Conservation (phyloP, 2,113 vertebrate species). For the Eupsittula cactorum region DNA sequence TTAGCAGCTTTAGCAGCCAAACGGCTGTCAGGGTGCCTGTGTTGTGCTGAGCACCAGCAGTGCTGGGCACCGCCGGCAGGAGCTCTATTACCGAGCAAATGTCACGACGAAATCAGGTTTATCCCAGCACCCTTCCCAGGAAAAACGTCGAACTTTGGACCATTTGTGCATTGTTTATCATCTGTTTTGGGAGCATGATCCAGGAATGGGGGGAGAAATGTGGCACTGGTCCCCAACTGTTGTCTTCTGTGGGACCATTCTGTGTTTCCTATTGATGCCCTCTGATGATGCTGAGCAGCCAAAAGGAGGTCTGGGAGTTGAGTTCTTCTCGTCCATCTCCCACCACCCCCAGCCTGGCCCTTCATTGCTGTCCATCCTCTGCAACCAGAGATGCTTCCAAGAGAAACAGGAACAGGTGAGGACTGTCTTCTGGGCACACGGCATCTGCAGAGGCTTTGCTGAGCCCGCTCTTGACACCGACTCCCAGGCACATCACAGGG, state of each 20-base stretch:
- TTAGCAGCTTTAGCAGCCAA: slow-evolving; percentile 43
- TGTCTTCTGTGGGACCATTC: not conserved
- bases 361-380: not conserved
- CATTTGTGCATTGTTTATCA: not conserved
- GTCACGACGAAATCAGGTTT: not conserved
- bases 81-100: slow-evolving; percentile 31
- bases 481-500: not conserved
- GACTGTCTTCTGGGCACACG: rapidly evolving
- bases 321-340: not conserved
- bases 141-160: not conserved
- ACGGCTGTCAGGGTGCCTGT: slow-evolving; percentile 37
- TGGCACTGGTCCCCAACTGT: not conserved
- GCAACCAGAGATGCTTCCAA: not conserved
- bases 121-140: not conserved
- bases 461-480: rapidly evolving
- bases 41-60: slow-evolving; percentile 24
- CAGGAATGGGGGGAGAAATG: not conserved
- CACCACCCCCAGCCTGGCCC: not conserved
- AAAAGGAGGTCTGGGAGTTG: not conserved
- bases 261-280: not conserved
- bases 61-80: not conserved
- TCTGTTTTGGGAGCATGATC: not conserved
- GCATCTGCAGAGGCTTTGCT: not conserved
- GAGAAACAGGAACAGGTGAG: not conserved
- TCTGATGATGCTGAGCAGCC: not conserved